Conservation (phyloP, 2,888 invertebrate species). For the Mesorhabditis sp. region DNA sequence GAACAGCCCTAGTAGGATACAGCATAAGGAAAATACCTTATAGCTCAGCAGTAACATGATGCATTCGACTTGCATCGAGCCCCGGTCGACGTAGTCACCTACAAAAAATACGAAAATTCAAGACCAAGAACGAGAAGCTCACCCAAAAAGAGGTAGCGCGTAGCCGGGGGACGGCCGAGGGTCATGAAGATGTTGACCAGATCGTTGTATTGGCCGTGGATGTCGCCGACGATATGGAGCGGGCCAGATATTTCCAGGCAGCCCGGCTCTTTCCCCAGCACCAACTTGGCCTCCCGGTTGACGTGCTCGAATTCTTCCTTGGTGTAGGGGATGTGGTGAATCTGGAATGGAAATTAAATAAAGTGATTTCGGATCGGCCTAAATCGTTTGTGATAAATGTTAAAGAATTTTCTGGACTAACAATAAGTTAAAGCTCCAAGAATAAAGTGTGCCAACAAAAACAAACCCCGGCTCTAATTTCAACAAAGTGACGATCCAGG, state of each 20-base stretch:
- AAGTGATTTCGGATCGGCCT: background rate
- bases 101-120: background rate
- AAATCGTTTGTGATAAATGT: background rate
- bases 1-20: too few species aligned
- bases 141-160: constrained; percentile 38
- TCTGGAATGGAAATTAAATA: constrained; percentile 14
- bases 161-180: constrained; percentile 33
- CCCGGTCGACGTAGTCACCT: constrained; percentile 46
- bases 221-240: constrained; percentile 9
- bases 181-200: constrained; percentile 42
- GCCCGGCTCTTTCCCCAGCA: constrained; percentile 38
- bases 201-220: constrained; percentile 34
- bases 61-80: constrained; percentile 35
- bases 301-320: constrained; percentile 28
- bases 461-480: too few species aligned
- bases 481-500: too few species aligned
- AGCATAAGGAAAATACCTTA: constrained; percentile 20
- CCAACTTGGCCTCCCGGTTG: constrained; percentile 22
- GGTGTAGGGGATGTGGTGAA: constrained; percentile 33
- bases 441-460: too few species aligned
- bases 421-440: too few species aligned
- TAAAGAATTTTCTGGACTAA: too few species aligned
- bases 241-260: constrained; percentile 36
- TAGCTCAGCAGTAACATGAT: constrained; percentile 41
- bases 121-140: background rate